Base-by-base conservation (phyloP, 92 coral and sea anemone genomes). In the Metridium senile region DNA sequence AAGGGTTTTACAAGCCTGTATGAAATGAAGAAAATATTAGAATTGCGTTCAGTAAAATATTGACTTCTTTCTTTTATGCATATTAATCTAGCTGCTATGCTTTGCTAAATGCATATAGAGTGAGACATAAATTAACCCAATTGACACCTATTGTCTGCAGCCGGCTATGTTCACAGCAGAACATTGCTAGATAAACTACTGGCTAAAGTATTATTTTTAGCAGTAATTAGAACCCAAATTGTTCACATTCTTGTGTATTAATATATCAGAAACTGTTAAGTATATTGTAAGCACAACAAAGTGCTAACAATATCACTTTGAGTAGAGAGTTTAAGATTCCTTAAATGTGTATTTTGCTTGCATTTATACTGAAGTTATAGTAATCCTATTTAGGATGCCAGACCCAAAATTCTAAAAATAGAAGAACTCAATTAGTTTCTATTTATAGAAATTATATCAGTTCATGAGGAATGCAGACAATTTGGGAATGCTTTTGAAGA, bases 1-100 rank as follows among this genome's bases (percentile, higher is more conserved):
- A 84, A 81, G 47, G 98, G 98, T 70, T 94, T 94, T 52, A 93
- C 85, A 53, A 92, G 82, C 91, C 98, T 94, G 85, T 18, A 29
- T 35, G 56, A 68, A 16, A 45, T 16, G 22, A 21, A n/a, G n/a
- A n/a, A n/a, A n/a, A n/a, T n/a, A n/a, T n/a, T n/a, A n/a, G n/a
- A n/a, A n/a, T n/a, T n/a, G n/a, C n/a, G n/a, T n/a, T n/a, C n/a
- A n/a, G n/a, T n/a, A n/a, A n/a, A n/a, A n/a, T n/a, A n/a, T n/a
- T n/a, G n/a, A n/a, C n/a, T n/a, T n/a, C n/a, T n/a, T n/a, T n/a
- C n/a, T n/a, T n/a, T n/a, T n/a, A n/a, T n/a, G n/a, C n/a, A n/a
- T n/a, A n/a, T n/a, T n/a, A n/a, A n/a, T n/a, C n/a, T n/a, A n/a
- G n/a, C n/a, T n/a, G n/a, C n/a, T n/a, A n/a, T n/a, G n/a, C n/a